These are phyloP conservation scores for Camelus dromedarius DNA, from an alignment of 2,113 vertebrate species.

Conservation along the genomic window DNA sequence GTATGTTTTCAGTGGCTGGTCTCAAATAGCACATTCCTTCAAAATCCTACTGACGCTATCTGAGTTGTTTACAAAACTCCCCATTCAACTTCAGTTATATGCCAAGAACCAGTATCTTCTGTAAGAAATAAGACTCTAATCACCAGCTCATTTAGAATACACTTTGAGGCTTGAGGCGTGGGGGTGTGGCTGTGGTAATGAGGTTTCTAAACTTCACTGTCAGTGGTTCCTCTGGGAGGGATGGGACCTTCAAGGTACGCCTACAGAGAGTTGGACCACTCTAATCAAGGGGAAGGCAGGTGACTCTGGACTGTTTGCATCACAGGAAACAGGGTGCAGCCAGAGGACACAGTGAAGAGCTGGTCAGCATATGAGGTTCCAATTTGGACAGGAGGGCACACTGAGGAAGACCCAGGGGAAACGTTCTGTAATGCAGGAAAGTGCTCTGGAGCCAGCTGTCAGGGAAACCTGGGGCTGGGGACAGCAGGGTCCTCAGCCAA, in stretches of 20 bases:
- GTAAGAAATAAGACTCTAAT: background rate
- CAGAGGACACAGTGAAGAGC: background rate
- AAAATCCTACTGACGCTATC: background rate
- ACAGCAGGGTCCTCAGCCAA: background rate
- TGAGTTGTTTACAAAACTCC: background rate
- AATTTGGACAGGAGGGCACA: background rate
- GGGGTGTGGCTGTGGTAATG: background rate
- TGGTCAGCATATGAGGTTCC: background rate
- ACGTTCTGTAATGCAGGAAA: background rate
- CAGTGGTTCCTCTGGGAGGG: background rate
- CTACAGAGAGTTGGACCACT: background rate
- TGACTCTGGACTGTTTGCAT: background rate
- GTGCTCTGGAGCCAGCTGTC: background rate
- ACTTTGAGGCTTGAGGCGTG: background rate
- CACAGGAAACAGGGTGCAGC: background rate
- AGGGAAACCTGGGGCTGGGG: background rate
- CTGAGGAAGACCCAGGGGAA: background rate
- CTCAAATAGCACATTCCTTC: background rate
- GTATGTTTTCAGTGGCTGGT: background rate
- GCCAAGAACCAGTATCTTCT: background rate
- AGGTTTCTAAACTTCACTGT: background rate
- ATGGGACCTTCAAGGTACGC: background rate
- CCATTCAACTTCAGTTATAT: background rate
- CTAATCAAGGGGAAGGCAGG: background rate
- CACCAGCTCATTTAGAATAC: background rate